Evolutionary conservation across 2,797 vertebrate genomes (phyloP).

Genomic region (Manis javanica): DNA sequence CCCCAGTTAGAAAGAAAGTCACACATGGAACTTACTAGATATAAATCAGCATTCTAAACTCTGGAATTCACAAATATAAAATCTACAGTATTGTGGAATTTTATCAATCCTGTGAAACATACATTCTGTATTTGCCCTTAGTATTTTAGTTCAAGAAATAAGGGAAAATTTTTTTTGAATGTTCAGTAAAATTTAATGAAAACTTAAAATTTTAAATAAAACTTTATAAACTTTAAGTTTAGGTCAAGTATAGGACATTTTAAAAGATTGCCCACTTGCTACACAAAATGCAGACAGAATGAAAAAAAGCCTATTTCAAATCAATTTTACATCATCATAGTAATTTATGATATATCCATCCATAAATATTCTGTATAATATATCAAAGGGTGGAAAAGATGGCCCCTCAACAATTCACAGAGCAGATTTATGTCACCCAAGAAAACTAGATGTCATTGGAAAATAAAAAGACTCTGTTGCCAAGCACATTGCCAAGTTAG

Average conservation of each 20-base stretch:
- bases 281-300: not conserved
- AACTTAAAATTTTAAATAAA: too few relatives aligned
- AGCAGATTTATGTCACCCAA: not conserved
- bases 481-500: not conserved
- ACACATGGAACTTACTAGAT: not conserved
- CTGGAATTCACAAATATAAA: not conserved
- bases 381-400: not conserved
- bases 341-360: not conserved
- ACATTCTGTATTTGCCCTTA: not conserved
- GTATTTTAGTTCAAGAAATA: not conserved
- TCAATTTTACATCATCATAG: not conserved
- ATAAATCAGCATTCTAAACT: not conserved
- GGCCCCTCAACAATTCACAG: not conserved
- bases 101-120: not conserved
- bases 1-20: not conserved
- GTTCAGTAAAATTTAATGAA: too few relatives aligned
- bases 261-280: not conserved
- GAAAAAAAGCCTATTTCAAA: not conserved
- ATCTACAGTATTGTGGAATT: not conserved
- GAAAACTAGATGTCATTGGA: not conserved
- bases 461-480: not conserved
- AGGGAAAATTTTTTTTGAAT: too few relatives aligned
- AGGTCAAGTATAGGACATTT: not conserved
- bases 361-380: conserved; percentile 2
- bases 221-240: not conserved